Percentiles rank a stretch among this genome's conserved stretches.
These are phyloP conservation scores for Pseudomugil tenellus DNA, from an alignment of 2,797 vertebrate species.

Conservation along the genomic window DNA sequence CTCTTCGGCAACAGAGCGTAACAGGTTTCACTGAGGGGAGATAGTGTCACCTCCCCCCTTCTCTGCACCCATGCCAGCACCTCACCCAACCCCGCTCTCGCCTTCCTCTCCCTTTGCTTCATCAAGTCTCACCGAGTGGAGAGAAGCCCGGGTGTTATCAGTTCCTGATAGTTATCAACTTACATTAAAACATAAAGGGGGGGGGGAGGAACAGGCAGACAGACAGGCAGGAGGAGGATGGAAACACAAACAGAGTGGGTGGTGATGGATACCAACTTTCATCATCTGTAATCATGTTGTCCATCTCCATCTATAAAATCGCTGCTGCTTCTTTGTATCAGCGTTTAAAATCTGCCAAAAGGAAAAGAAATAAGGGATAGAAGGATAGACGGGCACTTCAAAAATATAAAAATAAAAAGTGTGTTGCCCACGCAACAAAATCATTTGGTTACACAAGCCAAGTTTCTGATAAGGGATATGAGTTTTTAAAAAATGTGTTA, in stretches of 20 bases:
- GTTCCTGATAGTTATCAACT: slow-evolving; percentile 74
- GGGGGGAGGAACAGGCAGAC: slow-evolving; percentile 38
- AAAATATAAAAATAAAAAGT: slow-evolving; percentile 7
- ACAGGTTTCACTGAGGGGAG: slow-evolving; percentile 63
- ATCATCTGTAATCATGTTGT: slow-evolving; percentile 74
- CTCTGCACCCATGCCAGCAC: slow-evolving; percentile 13
- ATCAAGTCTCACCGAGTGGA: slow-evolving; percentile 51
- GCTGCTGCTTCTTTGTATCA: slow-evolving; percentile 62
- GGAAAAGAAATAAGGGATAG: slow-evolving; percentile 46
- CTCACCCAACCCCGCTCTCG: slow-evolving; percentile 37
- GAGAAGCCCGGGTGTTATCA: slow-evolving; percentile 67
- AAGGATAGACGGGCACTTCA: slow-evolving; percentile 40
- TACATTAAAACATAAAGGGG: slow-evolving; percentile 75
- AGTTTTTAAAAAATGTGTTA: slow-evolving; percentile 51
- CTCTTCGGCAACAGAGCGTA: slow-evolving; percentile 56
- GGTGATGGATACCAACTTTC: slow-evolving; percentile 73
- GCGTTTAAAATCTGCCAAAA: slow-evolving; percentile 61
- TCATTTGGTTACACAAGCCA: slow-evolving; percentile 60
- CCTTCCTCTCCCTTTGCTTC: slow-evolving; percentile 51
- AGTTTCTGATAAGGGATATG: slow-evolving; percentile 60
- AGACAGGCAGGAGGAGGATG: slow-evolving; percentile 54
- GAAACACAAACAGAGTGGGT: slow-evolving; percentile 70
- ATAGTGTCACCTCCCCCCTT: slow-evolving; percentile 56
- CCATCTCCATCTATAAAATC: slow-evolving; percentile 73
- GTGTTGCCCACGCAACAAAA: slow-evolving; percentile 53